These are phyloP conservation scores for Diloba caeruleocephala DNA, from an alignment of 2,888 invertebrate genomes.

Conservation along the genomic window DNA sequence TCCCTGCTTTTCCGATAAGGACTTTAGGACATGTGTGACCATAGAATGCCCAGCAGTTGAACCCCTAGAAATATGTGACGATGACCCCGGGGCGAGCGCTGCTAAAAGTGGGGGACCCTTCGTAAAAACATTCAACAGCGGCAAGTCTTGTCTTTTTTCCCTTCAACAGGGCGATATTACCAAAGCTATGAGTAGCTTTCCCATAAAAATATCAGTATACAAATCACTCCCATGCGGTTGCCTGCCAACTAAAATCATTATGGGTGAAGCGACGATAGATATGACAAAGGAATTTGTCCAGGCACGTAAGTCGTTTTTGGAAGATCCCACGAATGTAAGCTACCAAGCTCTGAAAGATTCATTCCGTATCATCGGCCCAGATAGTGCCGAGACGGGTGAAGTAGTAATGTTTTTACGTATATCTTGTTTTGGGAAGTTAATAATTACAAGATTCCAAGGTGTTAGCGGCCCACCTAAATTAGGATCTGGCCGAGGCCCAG, in stretches of 20 bases:
- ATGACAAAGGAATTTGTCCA: conserved; percentile 90
- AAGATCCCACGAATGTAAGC: conserved; percentile 81
- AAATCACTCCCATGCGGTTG: conserved; percentile 90
- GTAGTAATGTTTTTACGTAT: conserved; percentile 90
- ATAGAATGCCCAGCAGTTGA: conserved; percentile 89
- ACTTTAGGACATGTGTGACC: conserved; percentile 89
- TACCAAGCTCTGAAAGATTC: conserved; percentile 90
- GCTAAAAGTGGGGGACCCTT: conserved; percentile 77
- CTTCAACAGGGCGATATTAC: conserved; percentile 87
- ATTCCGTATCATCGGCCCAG: conserved; percentile 86
- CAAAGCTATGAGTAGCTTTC: conserved; percentile 87
- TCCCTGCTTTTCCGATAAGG: conserved; percentile 81
- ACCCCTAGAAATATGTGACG: conserved; percentile 90
- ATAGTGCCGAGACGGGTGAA: conserved; percentile 87
- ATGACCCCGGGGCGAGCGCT: conserved; percentile 82
- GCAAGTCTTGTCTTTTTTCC: conserved; percentile 92
- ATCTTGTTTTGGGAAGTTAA: conserved; percentile 91
- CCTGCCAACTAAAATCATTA: conserved; percentile 90
- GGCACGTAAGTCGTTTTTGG: conserved; percentile 83
- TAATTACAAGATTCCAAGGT: conserved; percentile 91
- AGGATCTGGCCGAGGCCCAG: conserved; percentile 58
- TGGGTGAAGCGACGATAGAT: conserved; percentile 89
- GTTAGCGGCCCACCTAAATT: conserved; percentile 68
- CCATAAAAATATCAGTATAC: conserved; percentile 88
- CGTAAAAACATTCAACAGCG: conserved; percentile 88